Evolutionary conservation across 2,113 vertebrate genomes (phyloP), one percentile per base, ranked within the genome.

Genomic region (Seriola aureovittata): DNA sequence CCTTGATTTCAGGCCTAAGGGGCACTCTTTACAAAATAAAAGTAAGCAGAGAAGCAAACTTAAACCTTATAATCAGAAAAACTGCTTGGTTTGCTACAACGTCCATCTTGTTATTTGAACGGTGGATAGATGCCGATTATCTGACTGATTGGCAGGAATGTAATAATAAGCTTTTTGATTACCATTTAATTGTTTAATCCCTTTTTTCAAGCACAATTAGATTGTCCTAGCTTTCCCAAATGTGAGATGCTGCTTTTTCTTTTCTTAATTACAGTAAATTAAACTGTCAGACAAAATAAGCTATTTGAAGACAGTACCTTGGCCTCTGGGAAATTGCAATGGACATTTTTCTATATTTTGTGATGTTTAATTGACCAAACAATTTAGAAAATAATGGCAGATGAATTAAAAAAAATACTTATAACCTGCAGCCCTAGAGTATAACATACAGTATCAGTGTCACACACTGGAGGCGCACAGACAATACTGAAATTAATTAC

Each of bases 401-500:
- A n/a, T 54, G n/a, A 54, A 54, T 54, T 54, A 59, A 57, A 63
- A 58, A 58, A 7, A 65, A 60, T 48, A 8, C 38, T 78, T 57
- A 42, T 10, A 42, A 54, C 60, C 54, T 85, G 8, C 59, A n/a
- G 71, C n/a, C 65, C 63, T 54, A 5, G 16, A 73, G 38, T 14
- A 73, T 4, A 77, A 36, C 29, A 29, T 29, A 29, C 34, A 62
- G 8, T 67, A 29, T 59, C 16, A 62, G 32, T 62, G 10, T 52
- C 32, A 44, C 40, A 73, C 25, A 11, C 44, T 38, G 57, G 29
- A 48, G 10, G 11, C 40, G 8, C 34, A 34, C 23, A 42, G 46
- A 73, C 29, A 40, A 34, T 38, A 73, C 19, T 72, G 25, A 57
- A 80, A 79, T 71, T 19, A 71, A 58, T 72, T 25, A 32, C 52